Conservation (phyloP, 1,140 invertebrate species). For the Chrysoperla carnea region DNA sequence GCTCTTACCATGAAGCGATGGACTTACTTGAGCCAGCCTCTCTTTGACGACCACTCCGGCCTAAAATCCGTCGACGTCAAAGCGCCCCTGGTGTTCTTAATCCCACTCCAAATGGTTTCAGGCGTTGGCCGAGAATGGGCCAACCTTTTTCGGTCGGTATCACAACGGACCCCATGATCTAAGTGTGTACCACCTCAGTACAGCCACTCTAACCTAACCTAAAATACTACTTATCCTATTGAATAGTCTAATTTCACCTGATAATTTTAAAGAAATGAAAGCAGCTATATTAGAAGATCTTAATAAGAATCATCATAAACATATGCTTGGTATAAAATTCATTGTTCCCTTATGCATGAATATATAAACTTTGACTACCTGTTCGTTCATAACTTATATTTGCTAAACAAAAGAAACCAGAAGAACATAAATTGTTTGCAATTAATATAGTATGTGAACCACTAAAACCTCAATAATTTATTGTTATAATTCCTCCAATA, state of each 20-base stretch:
- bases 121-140: too few species aligned
- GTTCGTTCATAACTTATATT: conserved; percentile 41
- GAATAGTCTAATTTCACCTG: conserved; percentile 37
- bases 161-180: too few species aligned
- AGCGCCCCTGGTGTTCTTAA: too few species aligned
- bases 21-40: too few species aligned
- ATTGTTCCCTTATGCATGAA: conserved; percentile 28
- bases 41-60: too few species aligned
- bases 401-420: conserved; percentile 45
- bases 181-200: too few species aligned
- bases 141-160: too few species aligned
- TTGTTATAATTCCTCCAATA: conserved; percentile 26
- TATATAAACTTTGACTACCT: conserved; percentile 22
- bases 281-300: conserved; percentile 27
- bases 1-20: too few species aligned
- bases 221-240: conserved; percentile 29
- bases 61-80: too few species aligned
- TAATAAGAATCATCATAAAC: conserved; percentile 40
- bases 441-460: conserved; percentile 18
- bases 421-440: conserved; percentile 34
- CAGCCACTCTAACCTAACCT: too few species aligned
- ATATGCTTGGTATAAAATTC: conserved; percentile 27
- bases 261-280: conserved; percentile 25
- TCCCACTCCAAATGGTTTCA: too few species aligned
- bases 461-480: conserved; percentile 24